Percentiles rank a stretch among this genome's conserved stretches.
These are phyloP conservation scores for Setophaga petechia DNA, from an alignment of 2,113 vertebrate species.

Conservation along the genomic window DNA sequence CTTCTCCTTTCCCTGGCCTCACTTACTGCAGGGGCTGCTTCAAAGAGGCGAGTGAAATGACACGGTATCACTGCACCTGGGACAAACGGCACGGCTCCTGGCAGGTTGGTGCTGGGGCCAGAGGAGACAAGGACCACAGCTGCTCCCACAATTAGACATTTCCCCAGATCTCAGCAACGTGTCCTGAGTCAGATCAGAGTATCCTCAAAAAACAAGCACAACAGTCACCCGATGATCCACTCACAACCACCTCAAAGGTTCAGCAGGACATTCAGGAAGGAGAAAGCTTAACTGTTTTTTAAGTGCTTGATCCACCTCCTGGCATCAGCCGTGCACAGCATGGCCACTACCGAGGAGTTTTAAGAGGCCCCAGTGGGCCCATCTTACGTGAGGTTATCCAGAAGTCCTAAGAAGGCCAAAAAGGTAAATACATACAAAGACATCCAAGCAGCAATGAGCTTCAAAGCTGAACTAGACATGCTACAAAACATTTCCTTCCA, in stretches of 20 bases:
- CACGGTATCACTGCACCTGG: rapidly evolving
- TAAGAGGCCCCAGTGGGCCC: background rate
- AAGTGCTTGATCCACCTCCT: background rate
- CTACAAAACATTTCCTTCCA: background rate
- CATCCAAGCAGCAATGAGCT: background rate
- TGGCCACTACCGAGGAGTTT: background rate
- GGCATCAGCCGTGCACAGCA: background rate
- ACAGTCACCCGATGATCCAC: background rate
- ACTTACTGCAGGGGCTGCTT: background rate
- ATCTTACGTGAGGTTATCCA: background rate
- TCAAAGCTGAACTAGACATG: background rate
- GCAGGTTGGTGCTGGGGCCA: background rate
- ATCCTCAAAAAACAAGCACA: background rate
- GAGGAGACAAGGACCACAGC: background rate
- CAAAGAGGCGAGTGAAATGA: background rate
- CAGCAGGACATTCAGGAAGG: background rate
- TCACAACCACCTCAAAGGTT: background rate
- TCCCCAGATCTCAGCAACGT: background rate
- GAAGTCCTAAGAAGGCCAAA: background rate
- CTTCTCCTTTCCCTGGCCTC: background rate
- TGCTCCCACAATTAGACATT: background rate
- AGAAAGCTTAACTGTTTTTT: background rate
- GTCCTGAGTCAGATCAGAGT: background rate
- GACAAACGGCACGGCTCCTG: background rate
- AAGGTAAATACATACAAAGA: background rate